These are phyloP conservation scores for Stichodactyla helianthus DNA, from an alignment of 64 coral and sea anemone species.

Conservation along the genomic window DNA sequence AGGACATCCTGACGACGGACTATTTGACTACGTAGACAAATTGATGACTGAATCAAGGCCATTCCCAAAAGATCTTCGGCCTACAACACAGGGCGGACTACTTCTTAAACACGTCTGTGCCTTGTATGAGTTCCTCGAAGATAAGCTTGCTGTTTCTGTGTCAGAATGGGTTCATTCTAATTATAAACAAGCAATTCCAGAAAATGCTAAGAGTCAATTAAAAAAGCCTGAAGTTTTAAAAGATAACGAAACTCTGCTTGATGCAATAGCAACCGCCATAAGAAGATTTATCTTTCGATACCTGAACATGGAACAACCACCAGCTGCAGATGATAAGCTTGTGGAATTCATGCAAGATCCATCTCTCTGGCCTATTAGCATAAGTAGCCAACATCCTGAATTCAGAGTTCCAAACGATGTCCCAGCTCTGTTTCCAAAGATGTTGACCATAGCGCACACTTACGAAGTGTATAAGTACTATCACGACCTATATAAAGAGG, in stretches of 20 bases:
- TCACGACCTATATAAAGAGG: slow-evolving; percentile 24
- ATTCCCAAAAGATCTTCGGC: slow-evolving; percentile 68
- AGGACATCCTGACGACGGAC: slow-evolving; percentile 41
- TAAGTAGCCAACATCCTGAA: background rate
- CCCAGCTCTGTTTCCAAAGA: background rate
- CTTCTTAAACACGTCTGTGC: slow-evolving; percentile 71
- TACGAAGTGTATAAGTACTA: slow-evolving; percentile 31
- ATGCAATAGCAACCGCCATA: slow-evolving; percentile 59
- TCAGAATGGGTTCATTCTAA: slow-evolving; percentile 45
- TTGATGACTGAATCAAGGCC: slow-evolving; percentile 64
- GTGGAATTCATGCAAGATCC: slow-evolving; percentile 48
- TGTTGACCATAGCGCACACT: slow-evolving; percentile 19
- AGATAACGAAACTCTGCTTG: slow-evolving; percentile 17
- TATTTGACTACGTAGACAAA: slow-evolving; percentile 60
- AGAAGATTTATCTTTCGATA: slow-evolving; percentile 89
- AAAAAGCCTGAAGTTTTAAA: slow-evolving; percentile 5
- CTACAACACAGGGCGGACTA: slow-evolving; percentile 50
- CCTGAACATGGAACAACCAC: slow-evolving; percentile 56
- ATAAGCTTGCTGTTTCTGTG: slow-evolving; percentile 70
- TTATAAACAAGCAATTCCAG: slow-evolving; percentile 42
- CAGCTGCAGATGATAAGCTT: slow-evolving; percentile 35
- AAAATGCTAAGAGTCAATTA: slow-evolving; percentile 11
- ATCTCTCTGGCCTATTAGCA: slow-evolving; percentile 76
- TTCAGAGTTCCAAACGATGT: background rate
- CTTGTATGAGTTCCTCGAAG: slow-evolving; percentile 85